Evolutionary conservation across 2,888 invertebrate genomes (phyloP), one percentile per base, ranked within the genome.

Genomic region (Ptychoptera contaminata): DNA sequence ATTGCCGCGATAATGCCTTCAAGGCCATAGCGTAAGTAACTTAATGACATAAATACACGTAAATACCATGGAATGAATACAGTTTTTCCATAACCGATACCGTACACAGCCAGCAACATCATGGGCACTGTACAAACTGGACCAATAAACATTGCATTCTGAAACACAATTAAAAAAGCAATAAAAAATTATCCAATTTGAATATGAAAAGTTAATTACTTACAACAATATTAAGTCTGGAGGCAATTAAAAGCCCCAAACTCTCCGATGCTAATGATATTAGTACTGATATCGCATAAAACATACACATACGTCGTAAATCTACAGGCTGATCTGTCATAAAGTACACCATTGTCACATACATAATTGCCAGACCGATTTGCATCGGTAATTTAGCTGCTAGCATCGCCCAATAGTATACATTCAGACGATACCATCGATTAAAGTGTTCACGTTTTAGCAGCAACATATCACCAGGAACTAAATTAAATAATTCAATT

Each of bases 141-240:
- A 0, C 92, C 94, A 53, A 91, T 69, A 62, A 93, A 94, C 64
- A 91, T 85, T 29, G 82, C 79, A 57, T 87, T 87, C 87, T 87
- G 65, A 9, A 68, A 68, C 7, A 16, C 15, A 51, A 39, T 44
- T 32, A 29, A 34, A 41, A 37, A 40, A 23, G 14, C 10, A 39
- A n/a, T 8, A 9, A 10, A 23, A n/a, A 30, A 8, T 11, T 31
- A 1, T 31, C 32, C 12, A 42, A 12, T 31, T 43, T 37, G 3
- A 10, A 14, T 40, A 1, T n/a, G n/a, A 43, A 36, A 11, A 32
- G 2, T 38, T 37, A 23, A 9, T 37, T 55, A 75, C 81, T 70
- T 66, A 86, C 87, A 58, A 84, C 79, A 51, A 85, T 74, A 60
- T 72, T 84, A 16, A 87, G 66, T 46, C 76, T 73, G 1, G 84